These are phyloP conservation scores for Gryon sp. DNA, from an alignment of 1,140 invertebrate genomes.

Conservation along the genomic window DNA sequence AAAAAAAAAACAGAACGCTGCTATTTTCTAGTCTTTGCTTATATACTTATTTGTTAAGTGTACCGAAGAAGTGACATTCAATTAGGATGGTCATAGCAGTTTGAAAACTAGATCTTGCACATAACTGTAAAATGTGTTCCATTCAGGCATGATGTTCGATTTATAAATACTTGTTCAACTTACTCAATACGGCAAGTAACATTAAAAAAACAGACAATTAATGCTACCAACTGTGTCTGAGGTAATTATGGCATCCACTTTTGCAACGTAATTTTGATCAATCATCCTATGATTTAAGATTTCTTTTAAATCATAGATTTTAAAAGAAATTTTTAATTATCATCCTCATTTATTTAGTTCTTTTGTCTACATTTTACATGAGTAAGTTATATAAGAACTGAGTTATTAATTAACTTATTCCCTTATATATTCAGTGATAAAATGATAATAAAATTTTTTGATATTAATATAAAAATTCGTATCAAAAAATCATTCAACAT, in stretches of 20 bases:
- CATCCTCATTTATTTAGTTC: no score
- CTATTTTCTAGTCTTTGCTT: no score
- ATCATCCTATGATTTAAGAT: slow-evolving; percentile 29
- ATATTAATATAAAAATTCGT: no score
- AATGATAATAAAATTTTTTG: no score
- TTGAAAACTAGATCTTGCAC: slow-evolving; percentile 10
- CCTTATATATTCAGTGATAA: no score
- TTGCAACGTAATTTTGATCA: slow-evolving; percentile 44
- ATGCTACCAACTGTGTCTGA: slow-evolving; percentile 32
- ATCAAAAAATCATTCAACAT: no score
- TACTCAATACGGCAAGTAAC: slow-evolving; percentile 45
- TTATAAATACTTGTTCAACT: slow-evolving; percentile 28
- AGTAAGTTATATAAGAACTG: no score
- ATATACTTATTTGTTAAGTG: neutral
- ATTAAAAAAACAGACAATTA: slow-evolving; percentile 51
- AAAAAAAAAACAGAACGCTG: no score
- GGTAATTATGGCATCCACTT: slow-evolving; percentile 47
- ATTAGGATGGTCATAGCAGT: slow-evolving; percentile 1
- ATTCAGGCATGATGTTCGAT: slow-evolving; percentile 8
- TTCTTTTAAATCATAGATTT: slow-evolving; percentile 36
- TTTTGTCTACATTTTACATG: no score
- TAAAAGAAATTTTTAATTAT: no score
- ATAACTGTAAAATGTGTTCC: slow-evolving; percentile 49
- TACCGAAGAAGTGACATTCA: neutral
- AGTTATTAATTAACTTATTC: no score